phyloP scores from a whole-genome alignment of 2,113 vertebrate species.

The Bos taurus region DNA sequence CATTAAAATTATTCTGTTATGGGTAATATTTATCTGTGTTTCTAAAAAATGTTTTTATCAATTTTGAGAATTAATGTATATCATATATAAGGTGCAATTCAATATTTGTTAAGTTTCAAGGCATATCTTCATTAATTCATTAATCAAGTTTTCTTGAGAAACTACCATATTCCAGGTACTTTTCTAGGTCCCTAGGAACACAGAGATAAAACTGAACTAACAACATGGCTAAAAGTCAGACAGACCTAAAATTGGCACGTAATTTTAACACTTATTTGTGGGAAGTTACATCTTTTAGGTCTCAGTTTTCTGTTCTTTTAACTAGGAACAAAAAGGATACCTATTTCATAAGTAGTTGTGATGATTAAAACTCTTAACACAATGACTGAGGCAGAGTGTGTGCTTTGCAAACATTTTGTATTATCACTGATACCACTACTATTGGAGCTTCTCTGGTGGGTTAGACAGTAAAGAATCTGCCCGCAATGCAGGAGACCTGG shows the following conservation, averaged over 20 bases:
- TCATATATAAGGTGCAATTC: neutral
- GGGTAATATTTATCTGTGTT: neutral
- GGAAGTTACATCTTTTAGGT: neutral
- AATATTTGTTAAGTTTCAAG: neutral
- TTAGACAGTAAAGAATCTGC: neutral
- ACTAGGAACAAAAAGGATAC: neutral
- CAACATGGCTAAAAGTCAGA: neutral
- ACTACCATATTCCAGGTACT: neutral
- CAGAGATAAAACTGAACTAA: neutral
- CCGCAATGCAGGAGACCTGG: neutral
- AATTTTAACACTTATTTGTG: neutral
- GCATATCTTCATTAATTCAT: neutral
- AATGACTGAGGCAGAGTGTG: neutral
- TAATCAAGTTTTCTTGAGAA: neutral
- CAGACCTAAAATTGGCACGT: neutral
- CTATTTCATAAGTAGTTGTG: neutral
- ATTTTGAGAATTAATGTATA: neutral
- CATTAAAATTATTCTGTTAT: neutral
- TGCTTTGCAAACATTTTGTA: neutral
- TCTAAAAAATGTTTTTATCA: neutral
- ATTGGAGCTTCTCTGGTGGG: neutral
- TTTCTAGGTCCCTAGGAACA: neutral
- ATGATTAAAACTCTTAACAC: neutral
- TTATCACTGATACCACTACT: neutral
- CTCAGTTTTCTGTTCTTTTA: conserved; percentile 2